A percentile compares a stretch with the other conserved stretches of the same genome.
Conservation (phyloP, 2,113 vertebrate species). For the Lathamus discolor region DNA sequence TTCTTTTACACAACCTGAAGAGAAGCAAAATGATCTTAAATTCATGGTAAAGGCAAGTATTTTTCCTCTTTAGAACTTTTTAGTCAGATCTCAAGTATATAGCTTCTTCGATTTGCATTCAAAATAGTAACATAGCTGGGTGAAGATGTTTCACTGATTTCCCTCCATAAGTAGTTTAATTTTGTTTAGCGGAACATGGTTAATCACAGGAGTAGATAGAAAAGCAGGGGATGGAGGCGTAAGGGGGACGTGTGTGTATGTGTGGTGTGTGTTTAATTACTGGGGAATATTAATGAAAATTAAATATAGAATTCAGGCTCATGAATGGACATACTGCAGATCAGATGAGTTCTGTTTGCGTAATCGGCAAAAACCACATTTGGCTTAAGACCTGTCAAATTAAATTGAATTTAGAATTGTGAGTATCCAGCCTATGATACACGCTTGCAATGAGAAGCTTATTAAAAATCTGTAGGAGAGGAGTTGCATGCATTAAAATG, state of each 20-base stretch:
- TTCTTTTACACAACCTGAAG: not conserved
- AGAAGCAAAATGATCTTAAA: not conserved
- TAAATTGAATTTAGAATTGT: conserved; percentile 24
- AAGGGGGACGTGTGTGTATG: not conserved
- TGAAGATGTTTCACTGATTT: not conserved
- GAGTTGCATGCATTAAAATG: not conserved
- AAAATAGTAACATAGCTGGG: not conserved
- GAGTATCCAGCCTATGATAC: not conserved
- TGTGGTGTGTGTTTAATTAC: not conserved
- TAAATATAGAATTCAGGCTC: not conserved
- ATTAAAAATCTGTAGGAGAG: conserved; percentile 27
- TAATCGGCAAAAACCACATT: not conserved
- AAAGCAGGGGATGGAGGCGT: not conserved
- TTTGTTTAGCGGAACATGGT: not conserved
- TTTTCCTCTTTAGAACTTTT: not conserved
- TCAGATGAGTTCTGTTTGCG: not conserved
- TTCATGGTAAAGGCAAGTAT: not conserved
- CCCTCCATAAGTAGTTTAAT: not conserved
- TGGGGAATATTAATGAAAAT: not conserved
- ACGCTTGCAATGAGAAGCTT: not conserved
- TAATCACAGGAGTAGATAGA: not conserved
- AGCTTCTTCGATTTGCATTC: not conserved
- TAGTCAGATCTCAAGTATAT: not conserved
- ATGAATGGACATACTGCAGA: not conserved
- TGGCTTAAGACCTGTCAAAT: not conserved